Conservation (phyloP, 2,113 vertebrate species). For the Epinephelus fuscoguttatus region DNA sequence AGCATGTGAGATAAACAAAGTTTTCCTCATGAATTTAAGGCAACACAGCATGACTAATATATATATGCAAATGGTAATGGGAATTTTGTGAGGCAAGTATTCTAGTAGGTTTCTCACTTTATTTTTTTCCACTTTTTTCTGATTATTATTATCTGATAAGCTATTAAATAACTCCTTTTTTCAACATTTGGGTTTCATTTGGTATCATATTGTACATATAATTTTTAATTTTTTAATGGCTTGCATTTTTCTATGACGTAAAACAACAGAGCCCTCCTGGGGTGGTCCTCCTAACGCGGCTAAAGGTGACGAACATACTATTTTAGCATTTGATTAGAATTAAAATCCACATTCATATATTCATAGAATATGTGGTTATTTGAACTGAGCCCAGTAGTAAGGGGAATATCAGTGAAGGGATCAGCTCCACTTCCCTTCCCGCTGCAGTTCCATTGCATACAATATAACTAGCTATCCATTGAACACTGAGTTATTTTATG, state of each 20-base stretch:
- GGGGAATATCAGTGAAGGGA: neutral
- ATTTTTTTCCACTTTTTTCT: no score
- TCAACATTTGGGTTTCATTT: neutral
- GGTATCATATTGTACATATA: neutral
- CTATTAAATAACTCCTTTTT: no score
- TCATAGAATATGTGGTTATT: conserved; percentile 8
- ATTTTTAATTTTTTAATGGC: neutral
- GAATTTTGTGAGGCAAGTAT: no score
- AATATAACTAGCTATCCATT: neutral
- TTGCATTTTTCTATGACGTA: neutral
- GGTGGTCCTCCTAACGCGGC: neutral
- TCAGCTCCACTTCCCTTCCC: neutral
- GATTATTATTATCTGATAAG: no score
- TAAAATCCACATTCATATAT: neutral
- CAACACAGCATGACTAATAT: no score
- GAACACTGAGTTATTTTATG: neutral
- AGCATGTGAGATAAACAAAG: no score
- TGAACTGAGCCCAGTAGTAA: neutral
- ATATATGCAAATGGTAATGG: no score
- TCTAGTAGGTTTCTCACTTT: no score
- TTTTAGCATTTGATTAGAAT: conserved; percentile 1
- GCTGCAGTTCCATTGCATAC: neutral
- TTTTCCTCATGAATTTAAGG: no score
- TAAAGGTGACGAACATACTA: neutral
- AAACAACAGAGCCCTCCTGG: neutral